Evolutionary conservation across 2,797 vertebrate species (phyloP), one percentile per base, ranked within the genome.

Genomic region (Pempheris klunzingeri): DNA sequence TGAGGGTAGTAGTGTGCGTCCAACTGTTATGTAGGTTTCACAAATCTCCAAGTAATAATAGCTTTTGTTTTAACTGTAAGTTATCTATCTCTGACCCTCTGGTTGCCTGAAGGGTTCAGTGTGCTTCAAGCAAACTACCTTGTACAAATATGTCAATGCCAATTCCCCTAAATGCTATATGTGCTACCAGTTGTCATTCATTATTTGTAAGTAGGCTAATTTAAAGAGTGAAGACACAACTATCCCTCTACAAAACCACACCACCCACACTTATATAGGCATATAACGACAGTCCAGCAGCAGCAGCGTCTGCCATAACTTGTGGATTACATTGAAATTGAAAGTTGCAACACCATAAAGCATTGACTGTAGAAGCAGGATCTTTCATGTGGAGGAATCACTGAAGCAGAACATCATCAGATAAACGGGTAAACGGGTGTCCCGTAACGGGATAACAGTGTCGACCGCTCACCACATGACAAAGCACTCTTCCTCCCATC

Each of bases 351-450:
- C 52, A 61, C 50, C 52, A 57, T 14, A 70, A 72, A 80, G 65
- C 15, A 71, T 12, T 30, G 15, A 34, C 24, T 10, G 49, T 1
- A 49, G 44, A 54, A 47, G 57, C 1, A 53, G 15, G 3, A 74
- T 63, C 52, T 30, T 22, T 60, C 57, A 47, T 39, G 30, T 39
- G 38, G n/a, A 43, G 30, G 41, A 71, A 62, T 52, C 57, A 62
- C 53, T 15, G 41, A 66, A 39, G 72, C 46, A 28, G 28, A 34
- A 20, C 5, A 0, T 13, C 54, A 80, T 76, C 60, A 76, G 68
- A 85, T 77, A 71, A 79, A 83, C 0, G 2, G 17, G 12, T 39
- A 61, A 77, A 67, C 32, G 24, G 59, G 18, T 38, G 44, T 71
- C 46, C 62, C n/a, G 39, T 7, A 30, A 68, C 52, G 55, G 18